phyloP scores from a whole-genome alignment of 2,113 vertebrate species.

The Epinephelus fuscoguttatus region DNA sequence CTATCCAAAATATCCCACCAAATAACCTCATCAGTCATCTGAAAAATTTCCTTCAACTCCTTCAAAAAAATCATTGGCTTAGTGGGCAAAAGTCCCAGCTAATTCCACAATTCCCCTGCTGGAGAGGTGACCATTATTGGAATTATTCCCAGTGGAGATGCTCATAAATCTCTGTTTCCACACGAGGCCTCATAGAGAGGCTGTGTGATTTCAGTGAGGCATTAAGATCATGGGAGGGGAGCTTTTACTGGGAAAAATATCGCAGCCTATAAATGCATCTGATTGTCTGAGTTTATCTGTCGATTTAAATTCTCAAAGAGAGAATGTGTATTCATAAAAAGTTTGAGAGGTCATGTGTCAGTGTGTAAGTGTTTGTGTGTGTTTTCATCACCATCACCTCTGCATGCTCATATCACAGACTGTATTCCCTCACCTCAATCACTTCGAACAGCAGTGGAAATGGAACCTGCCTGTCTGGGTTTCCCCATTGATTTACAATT shows the following conservation, averaged over 20 bases:
- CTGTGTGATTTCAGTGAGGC: constrained; percentile 15
- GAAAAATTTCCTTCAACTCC: constrained; percentile 1
- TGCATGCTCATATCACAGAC: constrained; percentile 10
- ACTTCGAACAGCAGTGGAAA: constrained; percentile 52
- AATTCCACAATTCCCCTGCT: constrained; percentile 24
- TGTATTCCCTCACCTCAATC: constrained; percentile 47
- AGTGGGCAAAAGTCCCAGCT: constrained; percentile 35
- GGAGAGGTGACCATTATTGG: constrained; percentile 13
- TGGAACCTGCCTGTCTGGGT: constrained; percentile 43
- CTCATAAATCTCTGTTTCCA: constrained; percentile 40
- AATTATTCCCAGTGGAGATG: constrained; percentile 17
- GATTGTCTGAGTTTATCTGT: constrained; percentile 3
- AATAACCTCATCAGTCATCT: constrained; percentile 54
- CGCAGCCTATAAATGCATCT: not conserved
- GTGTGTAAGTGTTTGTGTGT: not conserved
- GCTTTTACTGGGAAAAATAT: not conserved
- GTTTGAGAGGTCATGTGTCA: not conserved
- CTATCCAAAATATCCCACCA: not conserved
- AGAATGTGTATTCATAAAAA: constrained; percentile 13
- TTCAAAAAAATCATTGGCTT: constrained; percentile 34
- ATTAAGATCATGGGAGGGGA: constrained; percentile 8
- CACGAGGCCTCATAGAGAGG: not conserved
- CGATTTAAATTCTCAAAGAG: not conserved
- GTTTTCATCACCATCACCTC: constrained; percentile 28
- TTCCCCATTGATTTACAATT: constrained; percentile 63